phyloP scores from a whole-genome alignment of 2,888 invertebrate species.

The Netelia inedita region DNA sequence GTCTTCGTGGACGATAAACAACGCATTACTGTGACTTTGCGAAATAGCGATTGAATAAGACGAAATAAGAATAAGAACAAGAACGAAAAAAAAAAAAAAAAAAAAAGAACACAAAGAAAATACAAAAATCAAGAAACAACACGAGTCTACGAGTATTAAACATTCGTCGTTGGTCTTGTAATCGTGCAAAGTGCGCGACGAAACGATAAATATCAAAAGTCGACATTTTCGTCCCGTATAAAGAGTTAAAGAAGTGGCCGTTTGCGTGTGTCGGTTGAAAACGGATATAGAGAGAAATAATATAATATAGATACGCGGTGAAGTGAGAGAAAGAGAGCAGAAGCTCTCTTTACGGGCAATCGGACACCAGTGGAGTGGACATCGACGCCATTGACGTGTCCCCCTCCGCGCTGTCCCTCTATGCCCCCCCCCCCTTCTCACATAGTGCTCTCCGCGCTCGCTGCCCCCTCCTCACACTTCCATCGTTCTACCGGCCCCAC shows the following conservation, averaged over 20 bases:
- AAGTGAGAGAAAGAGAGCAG: conserved; percentile 15
- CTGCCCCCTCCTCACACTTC: no score
- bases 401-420: conserved; percentile 40
- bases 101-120: not conserved
- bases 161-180: no score
- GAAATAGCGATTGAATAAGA: not conserved
- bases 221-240: no score
- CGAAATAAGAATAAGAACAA: conserved; percentile 12
- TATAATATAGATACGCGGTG: conserved; percentile 39
- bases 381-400: conserved; percentile 69
- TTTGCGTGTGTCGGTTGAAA: not conserved
- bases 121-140: not conserved
- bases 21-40: not conserved
- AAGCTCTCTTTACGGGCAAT: conserved; percentile 58
- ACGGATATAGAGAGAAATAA: conserved; percentile 16
- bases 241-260: no score
- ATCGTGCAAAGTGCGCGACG: not conserved
- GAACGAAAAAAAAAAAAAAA: not conserved
- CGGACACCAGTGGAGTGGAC: conserved; percentile 66
- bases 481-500: no score
- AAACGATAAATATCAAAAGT: not conserved
- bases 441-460: no score
- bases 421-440: not conserved
- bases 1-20: no score
- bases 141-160: no score